Base-by-base conservation (phyloP, 2,113 vertebrate species). In the Sterna hirundo region DNA sequence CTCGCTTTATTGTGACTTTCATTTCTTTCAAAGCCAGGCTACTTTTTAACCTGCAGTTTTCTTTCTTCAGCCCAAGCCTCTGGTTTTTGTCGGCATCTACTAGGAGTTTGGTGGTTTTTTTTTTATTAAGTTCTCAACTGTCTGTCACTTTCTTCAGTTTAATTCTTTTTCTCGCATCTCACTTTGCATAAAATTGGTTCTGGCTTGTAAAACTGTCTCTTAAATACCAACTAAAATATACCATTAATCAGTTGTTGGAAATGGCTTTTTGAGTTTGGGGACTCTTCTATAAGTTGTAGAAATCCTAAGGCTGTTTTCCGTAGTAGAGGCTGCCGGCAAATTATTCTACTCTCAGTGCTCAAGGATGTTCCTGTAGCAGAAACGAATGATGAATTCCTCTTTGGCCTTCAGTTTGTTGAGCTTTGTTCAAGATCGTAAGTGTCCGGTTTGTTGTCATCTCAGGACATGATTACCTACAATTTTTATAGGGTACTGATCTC, bases 71-170 rank as follows among this genome's bases (percentile, higher is more conserved):
- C 42, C 46, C 6, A 66, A 29, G 26, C 52, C 49, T 86, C 80
- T 75, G 79, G 40, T 20, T 92, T 92, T 94, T 18, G 23, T 11
- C 61, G 38, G 42, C 51, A 93, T 49, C 42, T 58, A 18, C 25
- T 75, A 15, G 2, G 23, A 71, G 38, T 38, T 38, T 38, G 38
- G 38, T 38, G 38, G 40, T 11, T 11, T 5, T 40, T 54, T 40
- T 90, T 95, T 82, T 80, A 79, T 66, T 61, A 82, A 86, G n/a
- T 76, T 86, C 71, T 88, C 81, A 72, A 42, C 44, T 49, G 20
- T 44, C 75, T 42, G 76, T 80, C 57, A 68, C 57, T 78, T 83
- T 69, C 49, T 89, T 54, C 46, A 46, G 22, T 75, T 85, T 62
- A 85, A 71, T 76, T 71, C 14, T 30, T 57, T 77, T 87, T 85